A percentile compares a stretch with the other conserved stretches of the same genome.
Evolutionary conservation across 1,140 invertebrate species (phyloP).

Genomic region (Rhyacophila brunnea): DNA sequence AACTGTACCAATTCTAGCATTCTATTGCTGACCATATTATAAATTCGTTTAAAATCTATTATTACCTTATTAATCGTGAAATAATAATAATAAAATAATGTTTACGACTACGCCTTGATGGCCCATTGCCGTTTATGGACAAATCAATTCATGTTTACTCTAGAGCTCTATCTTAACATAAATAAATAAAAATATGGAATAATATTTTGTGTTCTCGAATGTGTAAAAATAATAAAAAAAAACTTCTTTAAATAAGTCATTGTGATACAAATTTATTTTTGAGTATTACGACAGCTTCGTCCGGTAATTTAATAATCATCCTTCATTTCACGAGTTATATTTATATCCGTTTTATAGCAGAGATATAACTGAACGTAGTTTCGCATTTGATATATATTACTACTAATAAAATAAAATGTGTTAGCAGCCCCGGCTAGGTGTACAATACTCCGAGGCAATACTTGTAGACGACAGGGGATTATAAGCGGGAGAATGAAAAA

Average conservation of each 20-base stretch:
- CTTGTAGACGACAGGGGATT: conserved; percentile 1
- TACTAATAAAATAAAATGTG: too few relatives aligned
- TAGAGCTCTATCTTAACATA: conserved; percentile 5
- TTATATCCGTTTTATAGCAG: too few relatives aligned
- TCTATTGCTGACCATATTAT: neutral
- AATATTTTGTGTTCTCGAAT: neutral
- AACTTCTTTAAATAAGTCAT: neutral
- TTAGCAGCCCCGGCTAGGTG: conserved; percentile 4
- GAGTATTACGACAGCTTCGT: too few relatives aligned
- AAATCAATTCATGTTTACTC: conserved; percentile 18
- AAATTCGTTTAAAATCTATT: conserved; percentile 16
- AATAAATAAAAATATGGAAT: too few relatives aligned
- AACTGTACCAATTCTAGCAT: conserved; percentile 2
- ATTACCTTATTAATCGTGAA: conserved; percentile 3
- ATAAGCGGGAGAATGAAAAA: neutral
- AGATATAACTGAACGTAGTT: too few relatives aligned
- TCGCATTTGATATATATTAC: too few relatives aligned
- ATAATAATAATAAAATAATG: conserved; percentile 7
- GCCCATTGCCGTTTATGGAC: conserved; percentile 14
- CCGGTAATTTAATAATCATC: neutral
- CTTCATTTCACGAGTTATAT: too few relatives aligned
- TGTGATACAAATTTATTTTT: neutral
- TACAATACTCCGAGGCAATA: conserved; percentile 19
- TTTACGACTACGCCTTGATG: conserved; percentile 18
- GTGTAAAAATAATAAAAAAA: neutral